These are phyloP conservation scores for Rhopalosiphum padi DNA, from an alignment of 1,140 invertebrate species.

Conservation along the genomic window DNA sequence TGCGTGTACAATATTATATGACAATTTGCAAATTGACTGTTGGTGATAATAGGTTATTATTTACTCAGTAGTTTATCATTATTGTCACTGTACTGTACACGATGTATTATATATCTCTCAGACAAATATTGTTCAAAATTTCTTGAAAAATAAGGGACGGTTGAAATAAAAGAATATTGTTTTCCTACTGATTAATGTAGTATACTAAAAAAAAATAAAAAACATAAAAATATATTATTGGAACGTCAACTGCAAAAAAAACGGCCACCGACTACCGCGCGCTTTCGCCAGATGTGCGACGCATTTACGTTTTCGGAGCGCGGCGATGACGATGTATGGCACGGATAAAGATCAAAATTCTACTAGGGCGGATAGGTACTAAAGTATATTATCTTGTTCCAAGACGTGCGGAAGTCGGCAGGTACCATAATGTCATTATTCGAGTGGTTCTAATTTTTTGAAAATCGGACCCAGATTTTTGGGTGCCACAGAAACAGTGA, in stretches of 20 bases:
- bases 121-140: neutral
- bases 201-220: neutral
- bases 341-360: neutral
- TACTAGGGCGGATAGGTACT: neutral
- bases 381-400: neutral
- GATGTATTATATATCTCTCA: neutral
- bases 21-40: neutral
- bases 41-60: neutral
- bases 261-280: neutral
- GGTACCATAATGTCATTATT: neutral
- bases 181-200: neutral
- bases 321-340: neutral
- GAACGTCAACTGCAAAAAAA: neutral
- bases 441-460: neutral
- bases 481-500: too few relatives aligned
- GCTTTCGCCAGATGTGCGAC: neutral
- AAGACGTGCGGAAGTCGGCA: neutral
- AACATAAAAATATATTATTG: neutral
- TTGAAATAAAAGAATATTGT: neutral
- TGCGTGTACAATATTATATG: neutral
- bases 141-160: neutral
- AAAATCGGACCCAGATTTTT: neutral
- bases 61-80: neutral
- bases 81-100: neutral
- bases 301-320: neutral